Conservation (phyloP, 1,140 invertebrate species). For the Hyphantria cunea region DNA sequence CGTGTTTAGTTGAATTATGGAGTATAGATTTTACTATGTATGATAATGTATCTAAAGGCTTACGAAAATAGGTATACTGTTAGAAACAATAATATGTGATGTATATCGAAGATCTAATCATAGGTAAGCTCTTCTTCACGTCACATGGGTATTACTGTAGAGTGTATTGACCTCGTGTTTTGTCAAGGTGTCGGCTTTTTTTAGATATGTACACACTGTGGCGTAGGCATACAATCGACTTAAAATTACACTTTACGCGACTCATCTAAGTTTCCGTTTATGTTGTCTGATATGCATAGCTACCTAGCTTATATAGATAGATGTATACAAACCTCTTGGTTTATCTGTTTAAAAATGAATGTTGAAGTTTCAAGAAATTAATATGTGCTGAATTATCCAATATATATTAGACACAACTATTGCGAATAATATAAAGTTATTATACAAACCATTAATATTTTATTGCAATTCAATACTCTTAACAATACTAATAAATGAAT, state of each 20-base stretch:
- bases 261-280: constrained; percentile 4
- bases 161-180: constrained; percentile 81
- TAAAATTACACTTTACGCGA: constrained; percentile 48
- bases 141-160: constrained; percentile 73
- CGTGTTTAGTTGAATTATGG: constrained; percentile 23
- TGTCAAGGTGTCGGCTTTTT: constrained; percentile 81
- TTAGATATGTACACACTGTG: constrained; percentile 79
- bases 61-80: background rate
- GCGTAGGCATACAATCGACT: constrained; percentile 66
- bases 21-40: constrained; percentile 6
- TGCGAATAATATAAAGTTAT: too few relatives aligned
- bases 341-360: too few relatives aligned
- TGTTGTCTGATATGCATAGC: background rate
- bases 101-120: constrained; percentile 12
- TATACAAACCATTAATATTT: too few relatives aligned
- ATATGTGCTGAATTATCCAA: too few relatives aligned
- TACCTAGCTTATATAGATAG: background rate
- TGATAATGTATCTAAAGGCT: background rate
- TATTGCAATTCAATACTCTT: too few relatives aligned
- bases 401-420: too few relatives aligned
- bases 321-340: background rate
- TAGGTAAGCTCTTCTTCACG: constrained; percentile 45
- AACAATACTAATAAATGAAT: too few relatives aligned
- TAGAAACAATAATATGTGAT: constrained; percentile 3
- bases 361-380: too few relatives aligned